Conservation (phyloP, 2,797 vertebrate species). For the Anguilla anguilla region DNA sequence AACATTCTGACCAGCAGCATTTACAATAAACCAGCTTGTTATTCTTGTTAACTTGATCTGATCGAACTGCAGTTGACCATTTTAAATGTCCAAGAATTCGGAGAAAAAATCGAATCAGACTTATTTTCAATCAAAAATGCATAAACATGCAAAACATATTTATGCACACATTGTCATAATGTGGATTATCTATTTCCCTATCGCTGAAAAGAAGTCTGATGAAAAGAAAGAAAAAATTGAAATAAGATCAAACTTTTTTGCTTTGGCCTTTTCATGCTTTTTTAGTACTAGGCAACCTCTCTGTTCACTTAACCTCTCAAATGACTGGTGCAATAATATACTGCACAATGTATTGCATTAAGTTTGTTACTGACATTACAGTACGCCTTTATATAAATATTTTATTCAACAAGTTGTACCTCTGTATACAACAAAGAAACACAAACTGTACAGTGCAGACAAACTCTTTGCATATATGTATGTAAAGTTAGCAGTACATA, state of each 20-base stretch:
- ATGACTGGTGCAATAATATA: constrained; percentile 80
- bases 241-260: constrained; percentile 53
- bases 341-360: constrained; percentile 82
- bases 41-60: constrained; percentile 4
- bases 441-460: constrained; percentile 92
- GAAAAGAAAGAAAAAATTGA: constrained; percentile 57
- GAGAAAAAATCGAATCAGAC: not conserved
- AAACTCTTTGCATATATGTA: constrained; percentile 89
- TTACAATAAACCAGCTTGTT: constrained; percentile 16
- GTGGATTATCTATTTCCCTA: not conserved
- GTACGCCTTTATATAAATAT: constrained; percentile 83
- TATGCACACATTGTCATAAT: constrained; percentile 7
- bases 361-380: constrained; percentile 74
- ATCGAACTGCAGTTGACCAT: constrained; percentile 15
- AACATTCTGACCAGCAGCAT: constrained; percentile 22
- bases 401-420: constrained; percentile 87
- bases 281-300: constrained; percentile 73
- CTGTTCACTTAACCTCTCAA: constrained; percentile 66
- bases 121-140: not conserved
- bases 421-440: constrained; percentile 87
- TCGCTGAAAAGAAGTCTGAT: constrained; percentile 55
- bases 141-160: not conserved
- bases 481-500: constrained; percentile 84
- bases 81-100: not conserved
- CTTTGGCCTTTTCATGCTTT: constrained; percentile 72